These are phyloP conservation scores for Phaedon cochleariae DNA, from an alignment of 2,888 invertebrate genomes.

Conservation along the genomic window DNA sequence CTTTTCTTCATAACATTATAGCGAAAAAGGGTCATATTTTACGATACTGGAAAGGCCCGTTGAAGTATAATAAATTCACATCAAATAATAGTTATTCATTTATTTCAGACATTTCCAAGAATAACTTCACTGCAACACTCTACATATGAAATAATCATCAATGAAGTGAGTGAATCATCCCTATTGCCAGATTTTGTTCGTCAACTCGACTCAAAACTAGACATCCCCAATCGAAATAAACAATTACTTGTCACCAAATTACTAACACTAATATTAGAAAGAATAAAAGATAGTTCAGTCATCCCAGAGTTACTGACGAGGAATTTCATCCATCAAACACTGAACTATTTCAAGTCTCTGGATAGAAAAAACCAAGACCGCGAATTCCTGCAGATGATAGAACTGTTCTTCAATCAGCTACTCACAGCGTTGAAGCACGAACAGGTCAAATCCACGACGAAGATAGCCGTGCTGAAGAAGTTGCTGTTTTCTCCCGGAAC, in stretches of 20 bases:
- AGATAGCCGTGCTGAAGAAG: constrained; percentile 70
- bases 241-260: constrained; percentile 70
- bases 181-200: constrained; percentile 68
- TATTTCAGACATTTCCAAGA: constrained; percentile 68
- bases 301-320: constrained; percentile 70
- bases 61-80: no score
- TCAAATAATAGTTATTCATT: no score
- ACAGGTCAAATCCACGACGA: constrained; percentile 63
- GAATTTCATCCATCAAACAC: constrained; percentile 72
- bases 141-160: constrained; percentile 69
- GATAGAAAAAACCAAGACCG: constrained; percentile 67
- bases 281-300: constrained; percentile 55
- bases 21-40: no score
- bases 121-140: constrained; percentile 70
- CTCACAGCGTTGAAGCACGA: constrained; percentile 65
- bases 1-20: no score
- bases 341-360: constrained; percentile 70
- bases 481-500: constrained; percentile 75
- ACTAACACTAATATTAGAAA: constrained; percentile 66
- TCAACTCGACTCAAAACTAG: constrained; percentile 62
- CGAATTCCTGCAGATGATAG: constrained; percentile 67
- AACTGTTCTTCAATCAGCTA: constrained; percentile 65
- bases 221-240: constrained; percentile 68
- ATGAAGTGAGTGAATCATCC: constrained; percentile 65
- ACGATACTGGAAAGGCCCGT: no score